phyloP scores from a whole-genome alignment of 2,888 invertebrate species.

The Phorcus lineatus region DNA sequence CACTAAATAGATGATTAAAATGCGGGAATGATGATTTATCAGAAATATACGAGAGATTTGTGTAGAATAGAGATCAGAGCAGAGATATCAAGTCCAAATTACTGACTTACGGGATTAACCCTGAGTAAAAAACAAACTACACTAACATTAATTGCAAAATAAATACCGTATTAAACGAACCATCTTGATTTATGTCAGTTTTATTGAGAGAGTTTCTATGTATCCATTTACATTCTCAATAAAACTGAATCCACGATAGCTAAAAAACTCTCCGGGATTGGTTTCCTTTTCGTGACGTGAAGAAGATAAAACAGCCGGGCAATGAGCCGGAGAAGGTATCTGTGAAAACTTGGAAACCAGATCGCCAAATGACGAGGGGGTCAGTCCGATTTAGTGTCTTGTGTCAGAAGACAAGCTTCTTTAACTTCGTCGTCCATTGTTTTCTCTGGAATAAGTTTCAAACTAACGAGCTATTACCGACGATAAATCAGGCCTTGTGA shows the following conservation, averaged over 20 bases:
- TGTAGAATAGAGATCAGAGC: no score
- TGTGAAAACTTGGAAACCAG: background rate
- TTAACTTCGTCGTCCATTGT: background rate
- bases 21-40: no score
- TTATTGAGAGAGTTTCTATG: background rate
- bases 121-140: no score
- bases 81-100: no score
- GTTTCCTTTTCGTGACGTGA: background rate
- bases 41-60: no score
- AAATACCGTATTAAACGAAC: background rate
- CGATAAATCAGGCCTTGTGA: background rate
- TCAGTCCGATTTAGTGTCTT: background rate
- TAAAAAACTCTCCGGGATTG: background rate
- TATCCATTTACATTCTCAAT: background rate
- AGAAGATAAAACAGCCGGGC: background rate
- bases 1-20: no score
- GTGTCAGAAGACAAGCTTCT: background rate
- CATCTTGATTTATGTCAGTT: background rate
- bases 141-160: no score
- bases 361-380: background rate
- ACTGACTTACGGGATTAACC: no score
- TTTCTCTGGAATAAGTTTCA: slow-evolving; percentile 2
- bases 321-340: background rate
- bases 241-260: background rate
- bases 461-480: background rate